phyloP scores from a whole-genome alignment of 2,113 vertebrate species.

The Boleophthalmus pectinirostris region DNA sequence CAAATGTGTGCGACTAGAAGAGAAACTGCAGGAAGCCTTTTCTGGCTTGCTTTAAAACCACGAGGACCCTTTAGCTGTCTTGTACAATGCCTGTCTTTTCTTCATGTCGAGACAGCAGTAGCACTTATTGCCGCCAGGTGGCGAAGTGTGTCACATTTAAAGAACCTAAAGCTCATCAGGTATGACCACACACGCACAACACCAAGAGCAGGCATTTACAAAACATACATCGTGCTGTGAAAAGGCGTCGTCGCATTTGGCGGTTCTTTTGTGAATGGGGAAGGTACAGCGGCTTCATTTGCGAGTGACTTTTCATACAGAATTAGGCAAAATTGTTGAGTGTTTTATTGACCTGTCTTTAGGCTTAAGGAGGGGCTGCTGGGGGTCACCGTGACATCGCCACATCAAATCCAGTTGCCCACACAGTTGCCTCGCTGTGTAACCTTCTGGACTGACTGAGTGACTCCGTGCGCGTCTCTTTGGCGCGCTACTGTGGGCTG shows the following conservation, averaged over 20 bases:
- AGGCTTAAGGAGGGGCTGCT: background rate
- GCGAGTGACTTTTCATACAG: background rate
- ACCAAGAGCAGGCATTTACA: background rate
- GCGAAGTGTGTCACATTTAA: conserved; percentile 15
- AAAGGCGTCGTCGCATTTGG: background rate
- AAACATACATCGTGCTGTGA: background rate
- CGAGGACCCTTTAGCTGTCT: conserved; percentile 53
- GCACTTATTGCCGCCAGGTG: conserved; percentile 31
- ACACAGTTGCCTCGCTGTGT: background rate
- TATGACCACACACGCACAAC: background rate
- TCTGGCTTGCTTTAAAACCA: background rate
- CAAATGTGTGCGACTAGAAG: background rate
- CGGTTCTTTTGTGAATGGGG: background rate
- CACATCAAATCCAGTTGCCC: background rate
- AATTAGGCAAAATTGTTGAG: background rate
- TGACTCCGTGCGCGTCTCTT: conserved; percentile 22
- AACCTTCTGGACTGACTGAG: conserved; percentile 20
- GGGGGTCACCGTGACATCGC: background rate
- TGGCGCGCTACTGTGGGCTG: conserved; percentile 58
- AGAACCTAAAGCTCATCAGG: background rate
- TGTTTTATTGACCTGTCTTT: background rate
- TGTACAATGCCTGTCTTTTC: conserved; percentile 56
- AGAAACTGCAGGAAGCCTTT: background rate
- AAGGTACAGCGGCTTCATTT: background rate
- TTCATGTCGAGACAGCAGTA: background rate